These are phyloP conservation scores for Nematopogon swammerdamellus DNA, from an alignment of 2,888 invertebrate species.

Conservation along the genomic window DNA sequence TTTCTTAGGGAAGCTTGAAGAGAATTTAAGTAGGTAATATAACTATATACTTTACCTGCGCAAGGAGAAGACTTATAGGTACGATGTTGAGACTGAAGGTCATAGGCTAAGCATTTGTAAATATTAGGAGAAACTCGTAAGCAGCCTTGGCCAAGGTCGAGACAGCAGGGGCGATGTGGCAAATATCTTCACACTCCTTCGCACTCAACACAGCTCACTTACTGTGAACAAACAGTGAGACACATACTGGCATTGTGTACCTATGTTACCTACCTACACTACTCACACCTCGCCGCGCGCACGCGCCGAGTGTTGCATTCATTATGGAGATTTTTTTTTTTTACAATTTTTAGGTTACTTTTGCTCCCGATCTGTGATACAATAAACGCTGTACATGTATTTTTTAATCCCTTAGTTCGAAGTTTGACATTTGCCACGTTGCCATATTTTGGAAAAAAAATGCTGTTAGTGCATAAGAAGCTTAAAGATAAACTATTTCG, in stretches of 20 bases:
- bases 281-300: too few relatives aligned
- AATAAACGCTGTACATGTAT: conserved; percentile 42
- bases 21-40: conserved; percentile 11
- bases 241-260: too few relatives aligned
- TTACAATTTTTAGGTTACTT: not conserved
- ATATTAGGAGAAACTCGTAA: conserved; percentile 53
- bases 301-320: too few relatives aligned
- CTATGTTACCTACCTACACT: too few relatives aligned
- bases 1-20: not conserved
- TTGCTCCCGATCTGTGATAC: conserved; percentile 50
- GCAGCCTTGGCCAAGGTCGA: conserved; percentile 52
- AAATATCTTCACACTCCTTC: conserved; percentile 29
- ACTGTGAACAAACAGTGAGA: too few relatives aligned
- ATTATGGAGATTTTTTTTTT: not conserved
- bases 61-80: conserved; percentile 35
- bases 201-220: too few relatives aligned
- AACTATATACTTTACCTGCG: conserved; percentile 39
- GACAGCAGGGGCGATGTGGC: conserved; percentile 41
- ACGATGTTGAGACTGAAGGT: conserved; percentile 50
- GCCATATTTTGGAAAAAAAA: not conserved
- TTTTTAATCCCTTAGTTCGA: conserved; percentile 18
- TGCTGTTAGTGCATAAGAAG: not conserved
- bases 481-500: conserved; percentile 14
- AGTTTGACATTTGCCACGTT: conserved; percentile 35
- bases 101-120: conserved; percentile 54